phyloP scores from a whole-genome alignment of 2,888 invertebrate genomes.

The Blastobasis adustella region DNA sequence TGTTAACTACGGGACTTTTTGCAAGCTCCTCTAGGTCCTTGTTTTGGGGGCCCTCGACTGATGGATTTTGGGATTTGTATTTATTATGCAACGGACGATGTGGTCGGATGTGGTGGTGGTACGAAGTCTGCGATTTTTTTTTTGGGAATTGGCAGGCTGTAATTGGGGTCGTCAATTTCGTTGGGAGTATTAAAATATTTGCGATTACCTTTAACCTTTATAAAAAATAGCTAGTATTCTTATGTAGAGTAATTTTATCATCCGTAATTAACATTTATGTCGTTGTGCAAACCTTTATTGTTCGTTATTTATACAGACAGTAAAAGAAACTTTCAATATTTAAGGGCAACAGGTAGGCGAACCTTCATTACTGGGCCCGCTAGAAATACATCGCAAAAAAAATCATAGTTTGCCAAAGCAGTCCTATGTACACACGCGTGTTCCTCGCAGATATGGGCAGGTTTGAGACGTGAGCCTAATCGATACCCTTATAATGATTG shows the following conservation, averaged over 20 bases:
- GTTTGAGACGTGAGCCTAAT: constrained; percentile 70
- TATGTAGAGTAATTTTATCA: too few relatives aligned
- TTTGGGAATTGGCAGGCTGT: too few relatives aligned
- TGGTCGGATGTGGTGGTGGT: constrained; percentile 2
- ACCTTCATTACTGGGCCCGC: too few relatives aligned
- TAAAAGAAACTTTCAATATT: too few relatives aligned
- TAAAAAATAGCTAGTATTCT: too few relatives aligned
- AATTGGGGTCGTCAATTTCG: too few relatives aligned
- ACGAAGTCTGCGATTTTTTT: constrained; percentile 21
- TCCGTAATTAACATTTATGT: too few relatives aligned
- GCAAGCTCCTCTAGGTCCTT: constrained; percentile 11
- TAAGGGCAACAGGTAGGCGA: too few relatives aligned
- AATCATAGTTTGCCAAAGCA: constrained; percentile 26
- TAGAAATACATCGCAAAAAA: constrained; percentile 7
- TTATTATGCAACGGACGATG: background rate
- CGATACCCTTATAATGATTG: constrained; percentile 77
- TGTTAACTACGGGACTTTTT: constrained; percentile 61
- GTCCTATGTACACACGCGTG: constrained; percentile 59
- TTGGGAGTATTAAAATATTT: too few relatives aligned
- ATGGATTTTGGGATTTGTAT: constrained; percentile 11
- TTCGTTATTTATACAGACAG: too few relatives aligned
- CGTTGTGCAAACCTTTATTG: too few relatives aligned
- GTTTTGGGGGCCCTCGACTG: constrained; percentile 18
- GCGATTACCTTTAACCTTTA: too few relatives aligned
- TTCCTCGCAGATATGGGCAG: constrained; percentile 67